These are phyloP conservation scores for Diceros bicornis DNA, from an alignment of 2,797 vertebrate species.

Conservation along the genomic window DNA sequence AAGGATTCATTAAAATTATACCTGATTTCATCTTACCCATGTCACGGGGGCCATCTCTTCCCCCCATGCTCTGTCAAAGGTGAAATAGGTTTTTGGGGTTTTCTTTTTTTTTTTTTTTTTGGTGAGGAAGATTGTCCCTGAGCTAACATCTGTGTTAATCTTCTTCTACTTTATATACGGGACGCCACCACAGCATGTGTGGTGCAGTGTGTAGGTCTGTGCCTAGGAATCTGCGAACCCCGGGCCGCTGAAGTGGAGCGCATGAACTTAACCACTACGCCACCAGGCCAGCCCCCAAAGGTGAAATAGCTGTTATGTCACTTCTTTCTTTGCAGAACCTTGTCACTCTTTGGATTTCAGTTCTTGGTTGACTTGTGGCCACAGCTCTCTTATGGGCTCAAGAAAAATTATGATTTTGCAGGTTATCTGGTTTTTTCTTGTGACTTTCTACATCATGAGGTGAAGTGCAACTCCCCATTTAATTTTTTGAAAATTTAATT, in stretches of 20 bases:
- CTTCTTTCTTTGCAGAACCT: not conserved
- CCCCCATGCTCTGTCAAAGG: not conserved
- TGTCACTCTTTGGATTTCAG: not conserved
- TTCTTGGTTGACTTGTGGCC: not conserved
- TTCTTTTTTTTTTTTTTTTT: no score
- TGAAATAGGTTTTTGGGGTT: not conserved
- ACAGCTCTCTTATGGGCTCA: not conserved
- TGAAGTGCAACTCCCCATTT: not conserved
- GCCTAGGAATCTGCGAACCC: no score
- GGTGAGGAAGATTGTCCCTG: no score
- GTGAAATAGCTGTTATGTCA: not conserved
- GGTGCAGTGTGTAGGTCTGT: no score
- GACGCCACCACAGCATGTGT: no score
- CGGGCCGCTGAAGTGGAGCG: no score
- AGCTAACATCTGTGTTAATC: no score
- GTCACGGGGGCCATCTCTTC: not conserved
- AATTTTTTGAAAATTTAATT: not conserved
- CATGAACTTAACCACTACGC: no score
- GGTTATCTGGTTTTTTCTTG: not conserved
- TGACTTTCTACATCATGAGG: not conserved
- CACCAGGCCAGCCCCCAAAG: not conserved
- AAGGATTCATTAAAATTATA: not conserved
- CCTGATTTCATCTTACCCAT: not conserved
- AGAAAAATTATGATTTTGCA: slow-evolving; percentile 4
- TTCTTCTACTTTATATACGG: no score